phyloP scores from a whole-genome alignment of 2,113 vertebrate genomes.

The Sus scrofa region DNA sequence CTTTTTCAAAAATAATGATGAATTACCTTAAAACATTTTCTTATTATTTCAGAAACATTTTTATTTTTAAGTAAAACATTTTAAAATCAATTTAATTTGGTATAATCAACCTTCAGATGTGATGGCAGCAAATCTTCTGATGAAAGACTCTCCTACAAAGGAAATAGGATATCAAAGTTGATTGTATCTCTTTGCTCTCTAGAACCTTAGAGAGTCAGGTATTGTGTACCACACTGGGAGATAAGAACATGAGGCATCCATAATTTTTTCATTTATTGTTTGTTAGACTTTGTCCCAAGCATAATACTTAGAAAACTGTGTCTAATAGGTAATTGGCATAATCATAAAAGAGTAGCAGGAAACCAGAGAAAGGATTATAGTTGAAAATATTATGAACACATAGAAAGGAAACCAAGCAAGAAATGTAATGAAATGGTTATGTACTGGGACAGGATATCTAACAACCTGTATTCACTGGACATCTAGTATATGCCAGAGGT shows the following conservation, averaged over 20 bases:
- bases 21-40: not conserved
- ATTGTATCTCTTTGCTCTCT: not conserved
- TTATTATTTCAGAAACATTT: constrained; percentile 5
- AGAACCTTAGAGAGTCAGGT: not conserved
- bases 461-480: not conserved
- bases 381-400: not conserved
- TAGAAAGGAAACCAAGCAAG: not conserved
- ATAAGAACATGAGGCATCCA: not conserved
- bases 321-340: not conserved
- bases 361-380: not conserved
- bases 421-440: not conserved
- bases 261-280: constrained; percentile 13
- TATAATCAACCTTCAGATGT: constrained; percentile 25
- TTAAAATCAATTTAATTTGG: constrained; percentile 2
- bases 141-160: not conserved
- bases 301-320: not conserved
- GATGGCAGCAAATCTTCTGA: not conserved
- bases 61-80: constrained; percentile 40
- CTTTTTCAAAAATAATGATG: not conserved
- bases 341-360: not conserved
- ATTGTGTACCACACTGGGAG: not conserved
- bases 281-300: not conserved
- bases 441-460: not conserved
- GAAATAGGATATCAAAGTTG: not conserved
- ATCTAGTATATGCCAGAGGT: not conserved